These are phyloP conservation scores for Archocentrus centrarchus DNA, from an alignment of 2,113 vertebrate genomes.

Conservation along the genomic window DNA sequence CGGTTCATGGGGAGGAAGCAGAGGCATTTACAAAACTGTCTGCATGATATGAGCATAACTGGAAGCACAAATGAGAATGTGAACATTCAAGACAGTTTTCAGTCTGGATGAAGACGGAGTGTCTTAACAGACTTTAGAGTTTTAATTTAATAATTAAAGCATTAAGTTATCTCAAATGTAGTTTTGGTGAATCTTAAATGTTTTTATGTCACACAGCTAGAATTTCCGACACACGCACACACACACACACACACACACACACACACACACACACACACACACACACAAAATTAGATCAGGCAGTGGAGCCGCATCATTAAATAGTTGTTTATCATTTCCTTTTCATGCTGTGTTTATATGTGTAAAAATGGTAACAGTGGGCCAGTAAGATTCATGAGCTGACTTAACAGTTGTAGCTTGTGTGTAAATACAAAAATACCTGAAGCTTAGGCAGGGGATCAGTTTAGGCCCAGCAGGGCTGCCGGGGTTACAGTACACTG, in stretches of 20 bases:
- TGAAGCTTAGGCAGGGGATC: neutral
- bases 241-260: no score
- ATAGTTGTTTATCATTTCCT: neutral
- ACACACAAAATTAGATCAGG: neutral
- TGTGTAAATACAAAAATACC: neutral
- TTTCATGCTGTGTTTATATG: neutral
- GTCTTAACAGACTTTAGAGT: neutral
- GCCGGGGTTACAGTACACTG: neutral
- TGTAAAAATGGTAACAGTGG: neutral
- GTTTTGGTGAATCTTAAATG: neutral
- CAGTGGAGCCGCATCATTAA: neutral
- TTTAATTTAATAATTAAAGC: neutral
- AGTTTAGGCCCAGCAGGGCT: neutral
- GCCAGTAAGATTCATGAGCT: neutral
- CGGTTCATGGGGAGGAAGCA: constrained; percentile 11
- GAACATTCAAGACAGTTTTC: neutral
- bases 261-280: no score
- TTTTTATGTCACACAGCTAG: neutral
- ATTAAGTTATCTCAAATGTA: neutral
- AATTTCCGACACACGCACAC: neutral
- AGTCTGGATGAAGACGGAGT: neutral
- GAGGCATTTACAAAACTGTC: constrained; percentile 1
- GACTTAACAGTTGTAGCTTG: neutral
- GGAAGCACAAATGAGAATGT: accelerated
- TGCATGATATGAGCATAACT: neutral